phyloP scores from a whole-genome alignment of 1,140 invertebrate genomes.

The Maconellicoccus hirsutus region DNA sequence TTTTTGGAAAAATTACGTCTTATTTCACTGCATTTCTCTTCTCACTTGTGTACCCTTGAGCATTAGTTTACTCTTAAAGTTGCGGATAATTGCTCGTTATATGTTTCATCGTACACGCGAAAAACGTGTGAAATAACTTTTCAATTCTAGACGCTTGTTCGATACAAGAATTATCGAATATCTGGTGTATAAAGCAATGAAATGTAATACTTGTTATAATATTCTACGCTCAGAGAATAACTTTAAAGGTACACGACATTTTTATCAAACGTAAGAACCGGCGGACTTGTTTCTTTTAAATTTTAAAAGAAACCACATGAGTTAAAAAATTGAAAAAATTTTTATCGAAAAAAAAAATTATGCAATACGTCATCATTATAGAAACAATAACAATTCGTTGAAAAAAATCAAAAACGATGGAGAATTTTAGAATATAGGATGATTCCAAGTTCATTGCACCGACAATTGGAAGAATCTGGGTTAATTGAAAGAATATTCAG shows the following conservation, averaged over 20 bases:
- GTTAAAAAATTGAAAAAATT: no score
- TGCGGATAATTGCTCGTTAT: neutral
- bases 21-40: conserved; percentile 12
- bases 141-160: neutral
- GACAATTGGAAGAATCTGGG: neutral
- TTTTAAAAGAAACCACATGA: no score
- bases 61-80: neutral
- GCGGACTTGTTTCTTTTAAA: no score
- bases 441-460: neutral
- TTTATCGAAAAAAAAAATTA: neutral
- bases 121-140: no score
- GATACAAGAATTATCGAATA: neutral
- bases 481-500: neutral
- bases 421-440: neutral
- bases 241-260: no score
- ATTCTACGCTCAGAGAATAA: no score
- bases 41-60: neutral
- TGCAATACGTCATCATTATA: neutral
- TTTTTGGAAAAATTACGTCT: neutral
- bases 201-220: no score
- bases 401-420: neutral
- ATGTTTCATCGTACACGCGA: neutral
- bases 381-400: neutral
- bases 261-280: no score
- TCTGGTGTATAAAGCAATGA: no score